A percentile compares a stretch with the other conserved stretches of the same genome.
These are phyloP conservation scores for Drosophila varians DNA, from an alignment of 1,140 invertebrate species.

Conservation along the genomic window DNA sequence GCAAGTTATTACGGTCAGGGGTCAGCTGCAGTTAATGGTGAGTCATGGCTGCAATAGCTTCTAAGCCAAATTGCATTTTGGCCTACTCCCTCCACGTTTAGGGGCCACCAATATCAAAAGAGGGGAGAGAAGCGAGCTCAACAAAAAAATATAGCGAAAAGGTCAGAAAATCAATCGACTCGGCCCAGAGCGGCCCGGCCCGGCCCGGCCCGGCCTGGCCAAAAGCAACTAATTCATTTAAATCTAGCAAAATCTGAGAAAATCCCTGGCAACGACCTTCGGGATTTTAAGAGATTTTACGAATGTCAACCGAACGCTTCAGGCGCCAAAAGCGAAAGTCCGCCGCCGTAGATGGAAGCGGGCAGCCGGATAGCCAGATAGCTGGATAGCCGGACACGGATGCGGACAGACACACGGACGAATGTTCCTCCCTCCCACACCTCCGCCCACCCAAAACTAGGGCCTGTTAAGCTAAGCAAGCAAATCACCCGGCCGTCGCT, in stretches of 20 bases:
- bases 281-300: constrained; percentile 83
- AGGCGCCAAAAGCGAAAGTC: constrained; percentile 68
- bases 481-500: constrained; percentile 64
- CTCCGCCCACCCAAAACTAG: constrained; percentile 6
- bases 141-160: constrained; percentile 57
- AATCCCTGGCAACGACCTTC: constrained; percentile 84
- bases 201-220: too few species aligned
- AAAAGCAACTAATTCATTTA: constrained; percentile 84
- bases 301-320: constrained; percentile 82
- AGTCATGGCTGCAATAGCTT: constrained; percentile 38
- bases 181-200: constrained; percentile 3
- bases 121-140: not conserved
- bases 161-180: constrained; percentile 84
- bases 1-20: constrained; percentile 1
- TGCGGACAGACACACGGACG: constrained; percentile 12
- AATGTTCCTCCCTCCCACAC: not conserved
- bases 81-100: constrained; percentile 35
- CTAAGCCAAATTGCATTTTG: constrained; percentile 38
- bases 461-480: constrained; percentile 74
- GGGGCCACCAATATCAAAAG: not conserved
- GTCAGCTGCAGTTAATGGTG: constrained; percentile 38
- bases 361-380: constrained; percentile 22
- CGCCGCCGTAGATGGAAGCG: constrained; percentile 41
- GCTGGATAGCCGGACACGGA: constrained; percentile 8
- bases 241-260: constrained; percentile 84